Evolutionary conservation across 2,113 vertebrate genomes (phyloP), one percentile per base, ranked within the genome.

Genomic region (Macroglossus sobrinus): DNA sequence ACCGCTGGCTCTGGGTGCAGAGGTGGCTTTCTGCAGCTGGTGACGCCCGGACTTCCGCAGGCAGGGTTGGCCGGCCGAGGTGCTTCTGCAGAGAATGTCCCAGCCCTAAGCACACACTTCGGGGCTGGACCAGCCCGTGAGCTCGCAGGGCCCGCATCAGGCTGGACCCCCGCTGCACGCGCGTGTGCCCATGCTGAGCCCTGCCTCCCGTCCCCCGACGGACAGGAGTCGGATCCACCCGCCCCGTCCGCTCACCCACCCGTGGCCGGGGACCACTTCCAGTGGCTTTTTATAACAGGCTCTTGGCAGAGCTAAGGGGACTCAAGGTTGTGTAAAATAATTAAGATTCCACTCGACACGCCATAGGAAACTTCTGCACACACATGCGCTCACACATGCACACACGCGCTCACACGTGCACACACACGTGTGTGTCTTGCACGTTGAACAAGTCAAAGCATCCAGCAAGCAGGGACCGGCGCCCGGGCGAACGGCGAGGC

Each of bases 131-230:
- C 0, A 5, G 9, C 13, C 33, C 21, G 2, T 2, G 4, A 38
- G 12, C 7, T 12, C 19, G 9, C 0, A 4, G 38, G n/a, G 13
- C 3, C 19, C 26, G 4, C 3, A 0, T 19, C 35, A 7, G 38
- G 24, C 5, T 22, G 2, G 26, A 0, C 0, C 3, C 33, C 2
- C 38, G 61, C 1, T 28, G 16, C 3, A 7, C 0, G 2, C 4
- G 6, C 16, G 3, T 21, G 7, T 28, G 1, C 24, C 22, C 5
- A n/a, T 21, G n/a, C 1, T 6, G 11, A 50, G 16, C 3, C 30
- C 7, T 0, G 4, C 22, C 24, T 43, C 19, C 24, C 66, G 9
- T 10, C 19, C 55, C 5, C 1, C 43, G 4, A 15, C 5, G n/a
- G 69, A 38, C 0, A 22, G 7, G 3, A 21, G 3, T 30, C 26